Conservation (phyloP, 2,888 invertebrate genomes). For the Exephanes ischioxanthus region DNA sequence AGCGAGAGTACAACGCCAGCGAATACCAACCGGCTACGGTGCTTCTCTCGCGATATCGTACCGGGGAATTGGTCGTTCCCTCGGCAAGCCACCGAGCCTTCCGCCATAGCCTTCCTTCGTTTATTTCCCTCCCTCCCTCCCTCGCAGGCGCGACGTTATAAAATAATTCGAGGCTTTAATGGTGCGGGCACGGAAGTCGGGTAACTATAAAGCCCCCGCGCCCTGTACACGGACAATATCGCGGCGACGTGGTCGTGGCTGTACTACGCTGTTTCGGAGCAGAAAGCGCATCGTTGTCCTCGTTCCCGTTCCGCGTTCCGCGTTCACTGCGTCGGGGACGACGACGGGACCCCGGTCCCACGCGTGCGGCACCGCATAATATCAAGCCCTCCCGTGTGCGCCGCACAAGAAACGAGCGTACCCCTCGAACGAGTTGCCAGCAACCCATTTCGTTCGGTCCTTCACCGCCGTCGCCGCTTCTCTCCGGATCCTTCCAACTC, state of each 20-base stretch:
- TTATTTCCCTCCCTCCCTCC: slow-evolving; percentile 30
- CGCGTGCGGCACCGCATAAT: slow-evolving; percentile 67
- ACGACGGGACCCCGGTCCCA: slow-evolving; percentile 35
- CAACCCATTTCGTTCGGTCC: slow-evolving; percentile 31
- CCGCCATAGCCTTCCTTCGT: slow-evolving; percentile 28
- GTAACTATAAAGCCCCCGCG: slow-evolving; percentile 70
- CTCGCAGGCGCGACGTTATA: slow-evolving; percentile 66
- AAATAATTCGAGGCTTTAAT: slow-evolving; percentile 73
- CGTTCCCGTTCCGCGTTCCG: slow-evolving; percentile 35
- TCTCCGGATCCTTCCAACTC: slow-evolving; percentile 19
- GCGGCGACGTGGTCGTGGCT: slow-evolving; percentile 48
- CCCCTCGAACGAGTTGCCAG: slow-evolving; percentile 8
- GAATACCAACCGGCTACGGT: slow-evolving; percentile 43
- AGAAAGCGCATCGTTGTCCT: slow-evolving; percentile 45
- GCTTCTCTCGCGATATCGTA: slow-evolving; percentile 61
- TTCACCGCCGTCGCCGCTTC: slow-evolving; percentile 18
- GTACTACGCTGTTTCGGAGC: slow-evolving; percentile 47
- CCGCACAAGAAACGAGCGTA: not conserved
- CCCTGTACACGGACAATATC: slow-evolving; percentile 69
- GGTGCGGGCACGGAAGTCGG: slow-evolving; percentile 71
- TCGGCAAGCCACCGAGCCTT: slow-evolving; percentile 55
- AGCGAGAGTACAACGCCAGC: slow-evolving; percentile 49
- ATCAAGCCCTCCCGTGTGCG: slow-evolving; percentile 58
- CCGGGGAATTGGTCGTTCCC: slow-evolving; percentile 68
- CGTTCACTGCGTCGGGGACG: slow-evolving; percentile 25